Evolutionary conservation across 2,888 invertebrate species (phyloP), one percentile per base, ranked within the genome.

Genomic region (Eurois occulta): DNA sequence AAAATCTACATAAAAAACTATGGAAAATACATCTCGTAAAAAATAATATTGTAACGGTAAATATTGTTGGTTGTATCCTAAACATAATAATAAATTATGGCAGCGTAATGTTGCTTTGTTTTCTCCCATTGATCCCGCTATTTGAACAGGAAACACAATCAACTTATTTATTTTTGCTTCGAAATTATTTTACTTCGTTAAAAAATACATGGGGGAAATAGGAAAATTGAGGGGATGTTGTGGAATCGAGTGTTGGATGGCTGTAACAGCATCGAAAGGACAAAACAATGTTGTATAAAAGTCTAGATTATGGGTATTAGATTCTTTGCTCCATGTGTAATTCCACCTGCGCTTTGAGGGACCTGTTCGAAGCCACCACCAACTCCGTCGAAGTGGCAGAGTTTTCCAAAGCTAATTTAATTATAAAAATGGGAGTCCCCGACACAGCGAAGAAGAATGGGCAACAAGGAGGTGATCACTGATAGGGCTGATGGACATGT

Each of bases 111-210:
- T 65, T 68, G 41, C 43, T 62, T 52, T 80, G 62, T 68, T 73
- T 72, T 68, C 28, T 66, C 10, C 28, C 28, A 60, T 72, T 80
- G 48, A 43, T 67, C 66, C 28, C 43, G 11, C 11, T 38, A 52
- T 67, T 74, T 75, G 68, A 75, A 69, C 35, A 58, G 41, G 28
- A 81, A 78, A 65, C 65, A 80, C n/a, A 79, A 52, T 52, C 11
- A 67, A 66, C 43, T 64, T 18, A 24, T 81, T 48, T 75, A 28
- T 21, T 75, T 79, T 78, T 72, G 35, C 35, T 64, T 1, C 24
- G 1, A 72, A 41, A 32, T 48, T 18, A 28, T 65, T 65, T 41
- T 28, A 65, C 18, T 65, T n/a, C 16, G 6, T 24, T 24, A 41
- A 69, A 43, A 52, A 41, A 41, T n/a, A 18, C 13, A 75, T 38